phyloP scores from a whole-genome alignment of 2,888 invertebrate species.

The Nesidiocoris tenuis region DNA sequence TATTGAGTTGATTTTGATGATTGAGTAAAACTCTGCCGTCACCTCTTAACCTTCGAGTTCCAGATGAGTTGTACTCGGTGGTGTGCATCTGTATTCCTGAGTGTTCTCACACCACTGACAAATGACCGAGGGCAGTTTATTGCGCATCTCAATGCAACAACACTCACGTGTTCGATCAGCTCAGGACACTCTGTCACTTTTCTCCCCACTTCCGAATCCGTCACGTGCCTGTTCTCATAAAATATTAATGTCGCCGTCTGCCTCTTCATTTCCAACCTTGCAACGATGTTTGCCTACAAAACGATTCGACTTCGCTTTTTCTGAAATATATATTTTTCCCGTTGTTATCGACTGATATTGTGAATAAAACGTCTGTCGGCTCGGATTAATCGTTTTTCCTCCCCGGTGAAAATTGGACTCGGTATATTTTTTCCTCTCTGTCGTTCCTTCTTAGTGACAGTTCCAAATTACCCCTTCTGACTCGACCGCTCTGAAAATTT shows the following conservation, averaged over 20 bases:
- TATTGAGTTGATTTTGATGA: too few relatives aligned
- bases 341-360: neutral
- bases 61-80: too few relatives aligned
- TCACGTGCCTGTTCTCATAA: constrained; percentile 17
- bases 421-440: constrained; percentile 5
- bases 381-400: constrained; percentile 22
- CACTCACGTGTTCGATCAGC: neutral
- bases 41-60: too few relatives aligned
- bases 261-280: constrained; percentile 6
- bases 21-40: too few relatives aligned
- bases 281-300: constrained; percentile 9
- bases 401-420: constrained; percentile 7
- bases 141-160: constrained; percentile 17
- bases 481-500: constrained; percentile 25
- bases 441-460: constrained; percentile 1
- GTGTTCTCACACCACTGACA: constrained; percentile 15
- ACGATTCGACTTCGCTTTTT: neutral
- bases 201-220: neutral
- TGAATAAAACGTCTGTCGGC: constrained; percentile 19
- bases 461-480: constrained; percentile 14
- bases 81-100: constrained; percentile 21
- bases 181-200: neutral
- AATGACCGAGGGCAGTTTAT: constrained; percentile 33
- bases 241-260: constrained; percentile 36
- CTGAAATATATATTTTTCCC: neutral